Evolutionary conservation across 2,113 vertebrate species (phyloP).

Genomic region (Rousettus leschenaultii): DNA sequence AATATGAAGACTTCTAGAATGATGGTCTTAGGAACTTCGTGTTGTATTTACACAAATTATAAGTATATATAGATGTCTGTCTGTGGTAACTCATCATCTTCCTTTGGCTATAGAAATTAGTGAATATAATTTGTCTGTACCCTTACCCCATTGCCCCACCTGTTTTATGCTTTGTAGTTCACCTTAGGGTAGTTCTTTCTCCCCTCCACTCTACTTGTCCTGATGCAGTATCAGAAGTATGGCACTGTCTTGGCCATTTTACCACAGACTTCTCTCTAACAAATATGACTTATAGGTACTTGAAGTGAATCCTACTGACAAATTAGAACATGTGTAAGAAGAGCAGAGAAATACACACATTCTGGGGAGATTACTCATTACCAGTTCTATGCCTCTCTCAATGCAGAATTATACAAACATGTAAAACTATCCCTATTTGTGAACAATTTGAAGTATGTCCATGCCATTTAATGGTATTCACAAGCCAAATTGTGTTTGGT

Average conservation of each 20-base stretch:
- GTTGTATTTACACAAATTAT: not conserved
- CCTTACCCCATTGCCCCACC: no score
- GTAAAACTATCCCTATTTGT: not conserved
- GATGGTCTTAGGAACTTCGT: not conserved
- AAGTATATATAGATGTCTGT: not conserved
- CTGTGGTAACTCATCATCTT: not conserved
- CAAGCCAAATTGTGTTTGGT: not conserved
- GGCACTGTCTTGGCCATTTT: not conserved
- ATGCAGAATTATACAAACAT: not conserved
- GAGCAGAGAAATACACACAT: not conserved
- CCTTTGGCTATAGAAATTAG: not conserved
- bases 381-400: not conserved
- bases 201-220: rapidly evolving
- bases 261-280: not conserved
- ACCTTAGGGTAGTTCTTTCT: not conserved
- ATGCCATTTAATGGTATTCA: not conserved
- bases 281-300: not conserved
- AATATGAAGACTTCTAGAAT: not conserved
- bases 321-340: not conserved
- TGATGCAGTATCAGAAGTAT: not conserved
- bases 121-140: not conserved
- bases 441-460: not conserved
- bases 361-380: not conserved
- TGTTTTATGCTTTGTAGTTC: not conserved
- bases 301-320: not conserved